These are phyloP conservation scores for Litocranius walleri DNA, from an alignment of 2,113 vertebrate species.

Conservation along the genomic window DNA sequence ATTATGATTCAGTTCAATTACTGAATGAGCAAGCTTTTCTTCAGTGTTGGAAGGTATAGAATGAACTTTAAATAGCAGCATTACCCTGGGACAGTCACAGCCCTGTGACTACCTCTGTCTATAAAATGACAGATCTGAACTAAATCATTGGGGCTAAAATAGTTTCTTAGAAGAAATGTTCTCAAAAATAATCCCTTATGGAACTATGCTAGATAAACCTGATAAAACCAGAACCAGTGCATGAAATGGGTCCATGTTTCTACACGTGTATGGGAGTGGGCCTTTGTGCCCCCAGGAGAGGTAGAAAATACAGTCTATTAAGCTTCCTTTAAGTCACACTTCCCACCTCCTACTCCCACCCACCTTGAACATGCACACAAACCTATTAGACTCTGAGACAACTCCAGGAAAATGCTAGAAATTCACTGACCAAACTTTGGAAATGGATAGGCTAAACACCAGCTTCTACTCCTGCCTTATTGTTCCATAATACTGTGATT, in stretches of 20 bases:
- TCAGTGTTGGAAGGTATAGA: neutral
- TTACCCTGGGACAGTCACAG: neutral
- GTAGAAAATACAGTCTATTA: neutral
- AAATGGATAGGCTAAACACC: neutral
- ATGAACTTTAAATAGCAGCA: neutral
- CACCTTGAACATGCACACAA: neutral
- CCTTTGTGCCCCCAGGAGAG: neutral
- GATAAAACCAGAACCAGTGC: neutral
- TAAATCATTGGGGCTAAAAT: neutral
- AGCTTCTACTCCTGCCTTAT: neutral
- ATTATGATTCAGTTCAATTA: neutral
- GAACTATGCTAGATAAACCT: neutral
- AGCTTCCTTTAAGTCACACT: neutral
- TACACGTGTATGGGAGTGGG: neutral
- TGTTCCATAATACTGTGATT: neutral
- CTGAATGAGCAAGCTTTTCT: neutral
- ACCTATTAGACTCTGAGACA: neutral
- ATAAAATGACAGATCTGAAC: neutral
- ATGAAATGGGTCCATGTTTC: neutral
- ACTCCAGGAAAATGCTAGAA: neutral
- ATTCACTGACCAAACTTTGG: neutral
- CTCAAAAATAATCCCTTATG: neutral
- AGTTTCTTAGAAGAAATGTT: neutral
- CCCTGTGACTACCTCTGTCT: neutral
- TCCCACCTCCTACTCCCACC: neutral